These are phyloP conservation scores for Romanomermis culicivorax DNA, from an alignment of 2,888 invertebrate species.

Conservation along the genomic window DNA sequence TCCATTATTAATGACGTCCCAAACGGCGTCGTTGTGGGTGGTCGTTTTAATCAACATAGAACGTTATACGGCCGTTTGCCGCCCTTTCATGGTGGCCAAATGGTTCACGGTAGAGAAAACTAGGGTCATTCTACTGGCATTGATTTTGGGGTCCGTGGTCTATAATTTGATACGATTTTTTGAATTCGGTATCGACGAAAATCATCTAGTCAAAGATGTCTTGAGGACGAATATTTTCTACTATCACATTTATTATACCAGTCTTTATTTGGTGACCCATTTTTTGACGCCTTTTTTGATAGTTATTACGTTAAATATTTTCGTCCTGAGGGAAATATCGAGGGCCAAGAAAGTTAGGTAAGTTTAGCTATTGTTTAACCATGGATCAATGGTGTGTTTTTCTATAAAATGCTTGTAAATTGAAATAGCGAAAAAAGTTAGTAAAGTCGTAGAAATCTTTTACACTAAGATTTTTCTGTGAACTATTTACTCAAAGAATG, in stretches of 20 bases:
- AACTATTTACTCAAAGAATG: no score
- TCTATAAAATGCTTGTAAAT: no score
- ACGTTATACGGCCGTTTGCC: conserved; percentile 1
- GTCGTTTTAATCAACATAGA: neutral
- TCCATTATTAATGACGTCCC: neutral
- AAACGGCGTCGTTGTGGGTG: neutral
- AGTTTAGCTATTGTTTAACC: no score
- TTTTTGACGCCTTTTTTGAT: neutral
- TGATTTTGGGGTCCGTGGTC: neutral
- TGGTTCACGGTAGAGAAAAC: neutral
- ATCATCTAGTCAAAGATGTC: neutral
- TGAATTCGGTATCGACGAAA: neutral
- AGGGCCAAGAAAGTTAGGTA: neutral
- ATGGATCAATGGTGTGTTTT: no score
- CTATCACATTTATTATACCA: neutral
- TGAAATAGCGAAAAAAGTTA: no score
- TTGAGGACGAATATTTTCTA: neutral
- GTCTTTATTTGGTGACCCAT: neutral
- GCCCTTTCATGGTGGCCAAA: neutral
- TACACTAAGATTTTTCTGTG: no score
- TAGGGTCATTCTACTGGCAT: neutral
- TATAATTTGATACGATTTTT: conserved; percentile 9
- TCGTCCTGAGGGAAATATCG: neutral
- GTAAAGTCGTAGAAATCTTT: no score
- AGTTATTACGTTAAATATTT: neutral